Percentiles rank a stretch among this genome's conserved stretches.
phyloP scores from a whole-genome alignment of 2,113 vertebrate species.

The Cyprinodon brontotheroides region DNA sequence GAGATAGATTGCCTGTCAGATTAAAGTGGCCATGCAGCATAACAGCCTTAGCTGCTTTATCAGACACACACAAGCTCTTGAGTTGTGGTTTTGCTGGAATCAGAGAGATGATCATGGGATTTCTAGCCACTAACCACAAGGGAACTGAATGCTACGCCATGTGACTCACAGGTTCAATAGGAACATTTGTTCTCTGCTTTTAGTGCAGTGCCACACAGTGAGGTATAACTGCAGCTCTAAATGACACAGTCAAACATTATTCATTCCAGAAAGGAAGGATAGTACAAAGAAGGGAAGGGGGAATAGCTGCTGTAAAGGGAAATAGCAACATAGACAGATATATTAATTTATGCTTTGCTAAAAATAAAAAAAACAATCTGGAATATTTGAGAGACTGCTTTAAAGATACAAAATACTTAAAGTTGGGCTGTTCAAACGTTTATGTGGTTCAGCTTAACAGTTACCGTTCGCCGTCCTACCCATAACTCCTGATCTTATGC shows the following conservation, averaged over 20 bases:
- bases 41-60: constrained; percentile 20
- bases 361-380: background rate
- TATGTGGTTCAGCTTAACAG: constrained; percentile 57
- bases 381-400: constrained; percentile 14
- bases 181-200: constrained; percentile 54
- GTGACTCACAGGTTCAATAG: constrained; percentile 65
- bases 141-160: constrained; percentile 48
- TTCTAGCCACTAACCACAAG: constrained; percentile 54
- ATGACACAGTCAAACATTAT: constrained; percentile 25
- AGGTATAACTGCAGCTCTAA: constrained; percentile 46
- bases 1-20: constrained; percentile 52
- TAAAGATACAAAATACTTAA: constrained; percentile 25
- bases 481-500: background rate
- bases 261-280: constrained; percentile 5
- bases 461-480: constrained; percentile 20
- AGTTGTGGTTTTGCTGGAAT: constrained; percentile 40
- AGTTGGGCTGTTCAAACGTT: constrained; percentile 11
- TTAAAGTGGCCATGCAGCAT: constrained; percentile 44
- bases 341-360: background rate
- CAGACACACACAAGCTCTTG: constrained; percentile 22
- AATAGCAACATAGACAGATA: background rate
- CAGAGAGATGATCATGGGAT: constrained; percentile 66
- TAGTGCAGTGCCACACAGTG: constrained; percentile 32
- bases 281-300: background rate
- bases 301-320: background rate